Evolutionary conservation across 37 sponge, comb jelly and placozoan species (phyloP).

Genomic region (Dysidea cf. avara): DNA sequence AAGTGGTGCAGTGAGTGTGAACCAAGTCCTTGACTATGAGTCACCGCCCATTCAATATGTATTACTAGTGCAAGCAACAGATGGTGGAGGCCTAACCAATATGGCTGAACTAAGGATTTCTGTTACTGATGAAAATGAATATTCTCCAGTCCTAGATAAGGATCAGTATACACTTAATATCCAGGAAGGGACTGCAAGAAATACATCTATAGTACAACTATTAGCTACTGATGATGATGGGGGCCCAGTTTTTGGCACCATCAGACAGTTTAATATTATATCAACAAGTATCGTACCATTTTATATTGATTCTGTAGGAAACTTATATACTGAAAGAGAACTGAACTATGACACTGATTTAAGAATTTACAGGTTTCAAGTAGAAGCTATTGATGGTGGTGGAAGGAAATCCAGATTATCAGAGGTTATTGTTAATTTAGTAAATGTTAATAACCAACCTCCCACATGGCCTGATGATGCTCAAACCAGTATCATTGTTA

Average conservation of each 20-base stretch:
- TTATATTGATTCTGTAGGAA: neutral
- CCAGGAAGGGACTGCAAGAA: slow-evolving; percentile 26
- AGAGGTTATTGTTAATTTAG: slow-evolving; percentile 22
- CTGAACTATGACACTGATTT: slow-evolving; percentile 31
- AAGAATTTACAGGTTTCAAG: slow-evolving; percentile 7
- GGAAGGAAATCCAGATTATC: slow-evolving; percentile 17
- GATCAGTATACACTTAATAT: slow-evolving; percentile 12
- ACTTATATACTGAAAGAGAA: slow-evolving; percentile 5
- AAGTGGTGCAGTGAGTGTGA: slow-evolving; percentile 36
- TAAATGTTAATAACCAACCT: slow-evolving; percentile 28
- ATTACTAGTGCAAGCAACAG: slow-evolving; percentile 33
- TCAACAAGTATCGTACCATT: too few species aligned
- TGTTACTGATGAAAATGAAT: slow-evolving; percentile 63
- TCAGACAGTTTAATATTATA: too few species aligned
- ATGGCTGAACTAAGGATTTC: slow-evolving; percentile 29
- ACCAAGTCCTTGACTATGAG: slow-evolving; percentile 51
- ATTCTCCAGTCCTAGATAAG: slow-evolving; percentile 41
- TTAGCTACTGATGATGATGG: slow-evolving; percentile 36
- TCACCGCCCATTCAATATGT: slow-evolving; percentile 14
- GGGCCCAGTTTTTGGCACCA: slow-evolving; percentile 22
- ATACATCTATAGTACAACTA: slow-evolving; percentile 13
- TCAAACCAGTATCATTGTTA: neutral
- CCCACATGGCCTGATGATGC: slow-evolving; percentile 5
- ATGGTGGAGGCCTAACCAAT: slow-evolving; percentile 41
- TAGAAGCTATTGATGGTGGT: slow-evolving; percentile 40